Percentiles rank a stretch among this genome's conserved stretches.
These are phyloP conservation scores for Lordiphosa clarofinis DNA, from an alignment of 1,140 invertebrate species.

Conservation along the genomic window DNA sequence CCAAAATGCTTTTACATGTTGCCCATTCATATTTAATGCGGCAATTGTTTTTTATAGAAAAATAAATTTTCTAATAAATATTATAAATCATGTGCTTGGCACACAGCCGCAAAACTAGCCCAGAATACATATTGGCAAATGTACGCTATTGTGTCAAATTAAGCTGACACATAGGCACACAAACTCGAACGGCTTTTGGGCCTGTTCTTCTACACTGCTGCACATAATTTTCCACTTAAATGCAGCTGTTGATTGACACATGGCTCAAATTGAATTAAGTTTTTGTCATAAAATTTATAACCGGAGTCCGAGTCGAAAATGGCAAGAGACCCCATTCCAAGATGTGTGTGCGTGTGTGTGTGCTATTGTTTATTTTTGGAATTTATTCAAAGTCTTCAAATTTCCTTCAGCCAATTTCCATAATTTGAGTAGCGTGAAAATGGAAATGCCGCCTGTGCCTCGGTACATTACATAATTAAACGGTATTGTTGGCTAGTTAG, in stretches of 20 bases:
- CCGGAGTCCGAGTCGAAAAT: constrained; percentile 22
- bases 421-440: constrained; percentile 63
- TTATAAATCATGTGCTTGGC: constrained; percentile 21
- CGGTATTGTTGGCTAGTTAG: constrained; percentile 53
- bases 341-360: constrained; percentile 22
- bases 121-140: not conserved
- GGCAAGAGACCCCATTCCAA: constrained; percentile 26
- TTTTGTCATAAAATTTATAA: constrained; percentile 56
- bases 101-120: not conserved
- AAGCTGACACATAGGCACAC: constrained; percentile 14
- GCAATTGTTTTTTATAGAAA: not conserved
- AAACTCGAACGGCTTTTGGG: constrained; percentile 7
- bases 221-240: constrained; percentile 73
- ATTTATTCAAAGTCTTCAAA: not conserved
- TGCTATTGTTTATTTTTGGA: constrained; percentile 1
- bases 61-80: constrained; percentile 13
- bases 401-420: constrained; percentile 45
- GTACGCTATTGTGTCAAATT: constrained; percentile 18
- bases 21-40: too few relatives aligned
- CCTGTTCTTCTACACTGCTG: constrained; percentile 20
- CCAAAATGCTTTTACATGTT: too few relatives aligned
- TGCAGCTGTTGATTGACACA: constrained; percentile 72
- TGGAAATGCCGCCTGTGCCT: constrained; percentile 45
- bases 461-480: constrained; percentile 69
- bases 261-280: constrained; percentile 69